Evolutionary conservation across 2,113 vertebrate species (phyloP), one percentile per base, ranked within the genome.

Genomic region (Tetrax tetrax): DNA sequence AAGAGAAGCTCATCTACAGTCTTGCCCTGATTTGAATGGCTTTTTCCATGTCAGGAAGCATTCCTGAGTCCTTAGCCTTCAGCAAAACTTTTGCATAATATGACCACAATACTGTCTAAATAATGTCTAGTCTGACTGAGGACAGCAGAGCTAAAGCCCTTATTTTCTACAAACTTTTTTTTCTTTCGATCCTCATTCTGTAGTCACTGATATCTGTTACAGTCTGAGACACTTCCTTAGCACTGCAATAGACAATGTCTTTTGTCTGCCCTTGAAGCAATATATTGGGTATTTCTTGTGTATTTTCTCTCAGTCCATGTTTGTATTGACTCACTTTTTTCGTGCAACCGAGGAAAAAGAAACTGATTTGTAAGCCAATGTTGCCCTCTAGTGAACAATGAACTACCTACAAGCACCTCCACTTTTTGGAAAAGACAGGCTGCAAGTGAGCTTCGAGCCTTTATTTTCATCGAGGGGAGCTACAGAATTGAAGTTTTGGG

Each of bases 381-480:
- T 82, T 92, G 80, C 92, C 94, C 87, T 95, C 96, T 93, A 95
- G 96, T 57, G 96, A 69, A 54, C 37, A 83, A 72, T 19, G 5
- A 65, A 33, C 82, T 50, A 11, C 8, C 38, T 83, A 50, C 64
- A 90, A 63, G 19, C 19, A 27, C 3, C 12, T 88, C 50, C 10
- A n/a, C 33, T 37, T 71, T 56, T 14, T 8, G 17, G 28, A 24
- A 45, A 61, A 47, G 31, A 6, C 5, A 5, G 14, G 29, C 37
- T 63, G 22, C 18, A 19, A 29, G 16, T 65, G 29, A 63, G 8
- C 29, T 78, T 50, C 25, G 43, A 70, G 35, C 9, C 11, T 65
- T 61, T 74, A 3, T 59, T 81, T 85, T 74, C 15, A 25, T 2
- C 24, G 12, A 68, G 48, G 31, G 31, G 56, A 74, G 51, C 56